phyloP scores from a whole-genome alignment of 2,888 invertebrate species.

The Crematogaster levior region DNA sequence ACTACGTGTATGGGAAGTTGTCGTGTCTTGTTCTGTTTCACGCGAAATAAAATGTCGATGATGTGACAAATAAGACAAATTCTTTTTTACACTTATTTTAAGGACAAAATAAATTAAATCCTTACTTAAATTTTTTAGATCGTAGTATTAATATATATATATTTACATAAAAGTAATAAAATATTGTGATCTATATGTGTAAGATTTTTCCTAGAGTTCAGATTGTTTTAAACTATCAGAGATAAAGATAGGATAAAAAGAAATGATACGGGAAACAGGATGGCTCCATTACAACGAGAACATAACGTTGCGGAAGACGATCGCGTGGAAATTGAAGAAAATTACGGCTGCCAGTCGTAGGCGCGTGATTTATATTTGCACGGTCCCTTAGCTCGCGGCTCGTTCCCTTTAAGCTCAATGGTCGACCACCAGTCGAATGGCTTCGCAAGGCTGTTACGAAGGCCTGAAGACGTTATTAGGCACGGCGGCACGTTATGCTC shows the following conservation, averaged over 20 bases:
- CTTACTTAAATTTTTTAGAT: neutral
- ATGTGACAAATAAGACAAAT: neutral
- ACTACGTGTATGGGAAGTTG: neutral
- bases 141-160: neutral
- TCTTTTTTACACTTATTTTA: neutral
- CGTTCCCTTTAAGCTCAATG: slow-evolving; percentile 39
- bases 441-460: slow-evolving; percentile 55
- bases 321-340: slow-evolving; percentile 70
- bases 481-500: slow-evolving; percentile 72
- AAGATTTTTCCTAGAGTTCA: neutral
- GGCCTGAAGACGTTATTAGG: slow-evolving; percentile 76
- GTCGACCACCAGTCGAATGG: slow-evolving; percentile 46
- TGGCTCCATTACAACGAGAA: slow-evolving; percentile 65
- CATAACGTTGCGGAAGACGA: slow-evolving; percentile 60
- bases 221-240: neutral
- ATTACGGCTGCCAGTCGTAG: slow-evolving; percentile 67
- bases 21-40: slow-evolving; percentile 21
- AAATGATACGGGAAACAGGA: slow-evolving; percentile 28
- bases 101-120: neutral
- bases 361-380: slow-evolving; percentile 64
- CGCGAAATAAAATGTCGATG: neutral
- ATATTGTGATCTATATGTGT: neutral
- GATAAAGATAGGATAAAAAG: neutral
- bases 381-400: slow-evolving; percentile 52
- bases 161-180: neutral